Base-by-base conservation (phyloP, 2,888 invertebrate genomes). In the Agrochola macilenta region DNA sequence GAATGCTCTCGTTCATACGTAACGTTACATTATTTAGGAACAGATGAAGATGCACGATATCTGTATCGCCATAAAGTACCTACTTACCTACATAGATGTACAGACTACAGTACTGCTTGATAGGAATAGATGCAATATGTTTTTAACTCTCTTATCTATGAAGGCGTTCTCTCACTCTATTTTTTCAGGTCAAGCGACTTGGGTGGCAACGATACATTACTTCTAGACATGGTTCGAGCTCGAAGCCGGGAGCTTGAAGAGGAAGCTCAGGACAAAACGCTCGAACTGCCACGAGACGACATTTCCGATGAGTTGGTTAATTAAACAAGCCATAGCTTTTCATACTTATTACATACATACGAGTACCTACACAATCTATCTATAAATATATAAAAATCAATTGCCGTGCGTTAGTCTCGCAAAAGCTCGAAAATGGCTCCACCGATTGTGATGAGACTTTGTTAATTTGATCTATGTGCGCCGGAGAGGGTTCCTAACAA, bases 171-270 rank as follows among this genome's bases (percentile, higher is more conserved):
- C 5, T 57, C 7, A 35, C 30, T 39, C 4, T 57, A 57, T 69
- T 65, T 58, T 2, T 68, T 57, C 68, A 81, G 76, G n/a, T 76
- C 88, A 23, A 88, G 91, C 4, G 89, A 92, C 78, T 87, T 93
- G 73, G 93, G 93, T 14, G 91, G 91, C 2, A 90, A 93, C 74
- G 95, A 94, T 14, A 96, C 95, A 2, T 73, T 92, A 74, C 91
- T 96, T 4, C 87, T 96, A 61, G 92, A 96, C 65, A 94, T 96
- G 95, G 95, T 96, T 57, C 94, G 96, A 26, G 94, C 93, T 8
- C 92, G 91, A 69, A 94, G 93, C 79, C 91, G 88, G 26, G 94
- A 94, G 68, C 52, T 88, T n/a, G 88, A 91, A 58, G 91, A 91
- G n/a, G 94, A 95, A 83, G 88, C 91, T 2, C 90, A 91, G 69